Evolutionary conservation across 2,113 vertebrate species (phyloP).

Genomic region (Narcine bancroftii): DNA sequence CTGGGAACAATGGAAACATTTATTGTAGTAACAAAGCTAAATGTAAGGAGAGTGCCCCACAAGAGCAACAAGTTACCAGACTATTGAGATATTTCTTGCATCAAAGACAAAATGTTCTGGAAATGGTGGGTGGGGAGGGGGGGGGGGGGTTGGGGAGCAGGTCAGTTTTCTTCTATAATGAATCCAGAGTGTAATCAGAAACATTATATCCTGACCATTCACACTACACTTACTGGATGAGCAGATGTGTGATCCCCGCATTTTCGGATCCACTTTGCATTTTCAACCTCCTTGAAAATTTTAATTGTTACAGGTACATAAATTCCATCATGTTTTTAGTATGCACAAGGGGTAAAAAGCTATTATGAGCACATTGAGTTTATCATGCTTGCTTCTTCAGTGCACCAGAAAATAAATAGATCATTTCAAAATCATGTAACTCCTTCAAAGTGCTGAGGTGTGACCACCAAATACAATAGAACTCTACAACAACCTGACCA

Average conservation of each 20-base stretch:
- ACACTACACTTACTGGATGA: not conserved
- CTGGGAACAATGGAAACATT: not conserved
- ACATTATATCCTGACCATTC: not conserved
- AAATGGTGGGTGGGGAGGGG: no score
- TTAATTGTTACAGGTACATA: not conserved
- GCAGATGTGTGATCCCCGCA: no score
- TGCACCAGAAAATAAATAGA: not conserved
- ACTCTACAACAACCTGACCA: not conserved
- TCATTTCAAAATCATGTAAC: not conserved
- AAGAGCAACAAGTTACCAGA: not conserved
- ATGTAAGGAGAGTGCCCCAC: not conserved
- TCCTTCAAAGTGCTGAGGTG: not conserved
- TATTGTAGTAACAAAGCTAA: not conserved
- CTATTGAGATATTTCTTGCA: not conserved
- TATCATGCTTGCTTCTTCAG: not conserved
- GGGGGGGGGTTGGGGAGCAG: no score
- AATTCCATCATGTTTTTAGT: not conserved
- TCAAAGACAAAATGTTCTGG: not conserved
- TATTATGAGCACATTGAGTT: not conserved
- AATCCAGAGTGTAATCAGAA: not conserved
- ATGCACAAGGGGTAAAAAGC: not conserved
- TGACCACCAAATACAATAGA: not conserved
- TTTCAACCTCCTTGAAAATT: no score
- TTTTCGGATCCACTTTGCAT: no score
- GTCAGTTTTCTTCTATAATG: not conserved